Evolutionary conservation across 2,113 vertebrate species (phyloP).

Genomic region (Charina bottae): DNA sequence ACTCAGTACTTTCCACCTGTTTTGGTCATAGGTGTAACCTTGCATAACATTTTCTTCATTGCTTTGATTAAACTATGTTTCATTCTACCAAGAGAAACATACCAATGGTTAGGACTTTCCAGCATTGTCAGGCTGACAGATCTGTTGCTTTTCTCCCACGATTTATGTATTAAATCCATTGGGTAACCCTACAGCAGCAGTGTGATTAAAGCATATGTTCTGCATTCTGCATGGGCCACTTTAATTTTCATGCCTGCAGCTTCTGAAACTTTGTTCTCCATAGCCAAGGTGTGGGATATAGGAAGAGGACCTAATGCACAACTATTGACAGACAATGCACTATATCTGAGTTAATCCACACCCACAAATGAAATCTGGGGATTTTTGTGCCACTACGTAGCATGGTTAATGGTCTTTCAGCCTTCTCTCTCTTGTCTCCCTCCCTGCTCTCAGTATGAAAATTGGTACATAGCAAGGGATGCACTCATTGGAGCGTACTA

Average conservation of each 20-base stretch:
- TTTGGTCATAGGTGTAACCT: not conserved
- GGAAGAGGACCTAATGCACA: constrained; percentile 53
- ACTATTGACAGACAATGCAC: constrained; percentile 12
- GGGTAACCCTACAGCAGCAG: constrained; percentile 26
- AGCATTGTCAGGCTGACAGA: constrained; percentile 5
- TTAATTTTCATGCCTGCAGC: constrained; percentile 49
- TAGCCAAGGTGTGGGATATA: constrained; percentile 46
- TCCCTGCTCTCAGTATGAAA: not conserved
- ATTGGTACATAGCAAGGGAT: not conserved
- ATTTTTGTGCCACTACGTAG: constrained; percentile 22
- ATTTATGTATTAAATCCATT: not conserved
- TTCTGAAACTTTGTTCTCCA: constrained; percentile 46
- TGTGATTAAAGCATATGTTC: constrained; percentile 44
- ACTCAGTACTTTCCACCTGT: not conserved
- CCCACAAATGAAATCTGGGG: constrained; percentile 40
- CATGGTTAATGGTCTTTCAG: not conserved
- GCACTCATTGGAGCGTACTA: constrained; percentile 29
- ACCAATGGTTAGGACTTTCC: not conserved
- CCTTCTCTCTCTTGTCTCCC: not conserved
- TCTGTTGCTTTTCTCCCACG: not conserved
- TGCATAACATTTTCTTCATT: not conserved
- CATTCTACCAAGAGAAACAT: not conserved
- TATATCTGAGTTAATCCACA: constrained; percentile 50
- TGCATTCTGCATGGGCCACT: constrained; percentile 36
- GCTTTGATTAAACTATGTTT: not conserved